A percentile compares a stretch with the other conserved stretches of the same genome.
Evolutionary conservation across 2,797 vertebrate species (phyloP).

Genomic region (Pseudocheirus occidentalis): DNA sequence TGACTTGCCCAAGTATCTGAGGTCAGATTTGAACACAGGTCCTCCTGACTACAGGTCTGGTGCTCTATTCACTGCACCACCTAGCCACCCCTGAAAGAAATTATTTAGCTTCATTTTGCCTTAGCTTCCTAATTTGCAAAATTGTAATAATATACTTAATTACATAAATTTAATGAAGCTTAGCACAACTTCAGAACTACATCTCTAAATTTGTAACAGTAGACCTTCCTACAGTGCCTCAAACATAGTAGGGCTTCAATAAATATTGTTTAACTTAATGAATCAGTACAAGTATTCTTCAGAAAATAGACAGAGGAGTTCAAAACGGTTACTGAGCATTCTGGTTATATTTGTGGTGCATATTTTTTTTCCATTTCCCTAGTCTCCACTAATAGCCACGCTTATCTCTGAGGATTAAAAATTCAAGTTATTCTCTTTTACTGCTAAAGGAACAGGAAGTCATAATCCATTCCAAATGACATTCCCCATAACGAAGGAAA

Average conservation of each 20-base stretch:
- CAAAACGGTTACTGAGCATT: not conserved
- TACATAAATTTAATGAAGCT: not conserved
- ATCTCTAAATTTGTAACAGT: not conserved
- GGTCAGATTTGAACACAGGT: too few species aligned
- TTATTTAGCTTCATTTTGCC: constrained; percentile 1
- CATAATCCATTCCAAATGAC: constrained; percentile 61
- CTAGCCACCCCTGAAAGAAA: not conserved
- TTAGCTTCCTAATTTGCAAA: constrained; percentile 18
- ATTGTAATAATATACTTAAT: not conserved
- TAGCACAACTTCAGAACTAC: constrained; percentile 26
- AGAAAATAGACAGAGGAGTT: not conserved
- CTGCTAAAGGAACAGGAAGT: constrained; percentile 66
- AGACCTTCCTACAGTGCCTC: not conserved
- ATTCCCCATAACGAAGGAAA: constrained; percentile 59
- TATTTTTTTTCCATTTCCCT: constrained; percentile 51
- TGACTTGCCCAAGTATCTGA: too few species aligned
- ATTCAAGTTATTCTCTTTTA: constrained; percentile 8
- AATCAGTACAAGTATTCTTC: not conserved
- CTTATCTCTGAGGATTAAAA: constrained; percentile 37
- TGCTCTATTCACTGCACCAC: too few species aligned
- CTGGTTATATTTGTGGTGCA: constrained; percentile 49
- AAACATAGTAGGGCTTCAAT: not conserved
- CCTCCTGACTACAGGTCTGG: too few species aligned
- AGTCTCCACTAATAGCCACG: constrained; percentile 60
- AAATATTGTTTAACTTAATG: not conserved